A percentile compares a stretch with the other conserved stretches of the same genome.
These are phyloP conservation scores for Cathartes aura DNA, from an alignment of 2,113 vertebrate species.

Conservation along the genomic window DNA sequence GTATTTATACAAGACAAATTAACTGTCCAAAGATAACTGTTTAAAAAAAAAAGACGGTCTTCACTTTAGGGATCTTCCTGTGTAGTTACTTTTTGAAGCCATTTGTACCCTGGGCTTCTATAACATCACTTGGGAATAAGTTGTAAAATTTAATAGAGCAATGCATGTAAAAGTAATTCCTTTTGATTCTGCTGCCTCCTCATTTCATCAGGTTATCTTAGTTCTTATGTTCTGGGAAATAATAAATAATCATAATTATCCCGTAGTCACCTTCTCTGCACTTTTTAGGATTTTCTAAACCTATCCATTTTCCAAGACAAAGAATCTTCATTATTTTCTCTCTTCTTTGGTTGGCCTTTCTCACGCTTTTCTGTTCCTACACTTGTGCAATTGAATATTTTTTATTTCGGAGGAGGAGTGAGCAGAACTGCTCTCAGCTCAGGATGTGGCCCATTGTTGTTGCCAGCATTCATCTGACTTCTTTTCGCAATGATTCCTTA, in stretches of 20 bases:
- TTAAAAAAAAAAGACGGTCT: background rate
- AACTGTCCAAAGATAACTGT: background rate
- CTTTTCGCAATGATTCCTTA: background rate
- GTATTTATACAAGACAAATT: background rate
- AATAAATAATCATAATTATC: background rate
- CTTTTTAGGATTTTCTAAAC: background rate
- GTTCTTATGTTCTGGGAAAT: background rate
- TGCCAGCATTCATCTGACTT: background rate
- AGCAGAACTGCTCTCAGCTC: background rate
- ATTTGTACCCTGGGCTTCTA: background rate
- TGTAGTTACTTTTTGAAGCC: background rate
- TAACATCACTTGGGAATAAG: background rate
- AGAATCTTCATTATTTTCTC: background rate
- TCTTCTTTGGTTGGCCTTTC: background rate
- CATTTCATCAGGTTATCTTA: background rate
- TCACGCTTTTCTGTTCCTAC: background rate
- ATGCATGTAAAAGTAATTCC: background rate
- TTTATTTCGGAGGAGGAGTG: background rate
- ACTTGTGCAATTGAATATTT: background rate
- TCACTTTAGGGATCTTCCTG: background rate
- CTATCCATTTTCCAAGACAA: background rate
- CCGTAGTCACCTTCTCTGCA: background rate
- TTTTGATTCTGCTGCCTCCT: constrained; percentile 7
- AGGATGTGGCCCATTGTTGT: background rate
- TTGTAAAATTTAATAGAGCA: background rate